Evolutionary conservation across 1,140 invertebrate species (phyloP).

Genomic region (Apis dorsata): DNA sequence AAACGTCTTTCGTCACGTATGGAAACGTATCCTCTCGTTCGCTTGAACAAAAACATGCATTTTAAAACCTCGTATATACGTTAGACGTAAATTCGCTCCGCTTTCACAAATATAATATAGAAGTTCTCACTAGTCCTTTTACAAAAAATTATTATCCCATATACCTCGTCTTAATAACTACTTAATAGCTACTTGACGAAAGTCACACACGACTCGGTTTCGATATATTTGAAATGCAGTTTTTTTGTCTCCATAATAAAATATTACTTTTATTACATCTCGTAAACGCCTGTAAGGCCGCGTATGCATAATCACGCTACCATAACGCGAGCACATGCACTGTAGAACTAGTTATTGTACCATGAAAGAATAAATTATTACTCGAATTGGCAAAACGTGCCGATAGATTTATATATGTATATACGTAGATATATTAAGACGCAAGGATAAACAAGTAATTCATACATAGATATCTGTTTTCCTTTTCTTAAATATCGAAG

Average conservation of each 20-base stretch:
- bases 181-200: constrained; percentile 24
- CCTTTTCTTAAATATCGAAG: constrained; percentile 6
- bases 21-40: neutral
- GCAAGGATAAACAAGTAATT: constrained; percentile 26
- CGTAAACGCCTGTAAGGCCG: constrained; percentile 63
- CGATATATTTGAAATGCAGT: constrained; percentile 60
- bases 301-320: constrained; percentile 45
- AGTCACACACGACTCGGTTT: constrained; percentile 30
- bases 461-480: neutral
- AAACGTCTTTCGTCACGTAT: neutral
- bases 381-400: constrained; percentile 29
- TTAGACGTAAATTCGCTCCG: neutral
- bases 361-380: constrained; percentile 31
- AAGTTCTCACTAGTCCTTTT: constrained; percentile 41
- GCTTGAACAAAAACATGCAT: constrained; percentile 8
- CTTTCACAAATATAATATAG: neutral
- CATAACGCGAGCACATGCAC: constrained; percentile 55
- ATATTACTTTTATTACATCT: constrained; percentile 70
- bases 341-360: constrained; percentile 49
- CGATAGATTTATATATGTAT: constrained; percentile 20
- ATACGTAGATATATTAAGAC: constrained; percentile 25
- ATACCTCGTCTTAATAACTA: constrained; percentile 45
- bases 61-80: neutral
- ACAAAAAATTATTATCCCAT: constrained; percentile 33
- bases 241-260: constrained; percentile 67